Conservation (phyloP, 64 coral and sea anemone species). For the Stichodactyla mertensii region DNA sequence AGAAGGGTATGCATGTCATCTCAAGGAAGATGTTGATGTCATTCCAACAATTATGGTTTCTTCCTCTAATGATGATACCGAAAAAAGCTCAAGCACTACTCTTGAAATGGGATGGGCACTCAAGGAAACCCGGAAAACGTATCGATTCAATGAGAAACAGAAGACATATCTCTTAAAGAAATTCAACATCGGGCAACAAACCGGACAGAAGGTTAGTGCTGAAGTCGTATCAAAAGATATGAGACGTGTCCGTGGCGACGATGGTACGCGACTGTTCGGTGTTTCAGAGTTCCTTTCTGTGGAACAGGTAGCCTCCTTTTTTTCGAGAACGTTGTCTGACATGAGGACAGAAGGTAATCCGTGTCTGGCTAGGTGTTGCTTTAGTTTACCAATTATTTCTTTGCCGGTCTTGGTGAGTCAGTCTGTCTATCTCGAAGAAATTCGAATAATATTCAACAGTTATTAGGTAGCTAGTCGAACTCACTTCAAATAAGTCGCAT, state of each 20-base stretch:
- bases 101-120: constrained; percentile 31
- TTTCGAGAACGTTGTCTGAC: constrained; percentile 24
- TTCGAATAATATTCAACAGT: too few relatives aligned
- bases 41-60: constrained; percentile 18
- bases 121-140: constrained; percentile 33
- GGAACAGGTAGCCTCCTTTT: constrained; percentile 47
- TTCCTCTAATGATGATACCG: background rate
- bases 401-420: too few relatives aligned
- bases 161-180: constrained; percentile 21
- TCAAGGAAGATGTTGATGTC: constrained; percentile 37
- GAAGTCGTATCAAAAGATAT: constrained; percentile 54
- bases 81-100: background rate
- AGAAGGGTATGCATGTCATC: constrained; percentile 22
- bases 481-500: too few relatives aligned
- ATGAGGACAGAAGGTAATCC: constrained; percentile 13
- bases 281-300: constrained; percentile 39
- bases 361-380: background rate
- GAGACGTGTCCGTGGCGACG: constrained; percentile 22
- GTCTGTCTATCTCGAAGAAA: too few relatives aligned
- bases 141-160: constrained; percentile 50
- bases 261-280: constrained; percentile 33
- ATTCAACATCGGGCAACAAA: constrained; percentile 45
- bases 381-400: too few relatives aligned
- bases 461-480: too few relatives aligned
- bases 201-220: constrained; percentile 34